Base-by-base conservation (phyloP, 2,888 invertebrate species). In the Chirona hameri region DNA sequence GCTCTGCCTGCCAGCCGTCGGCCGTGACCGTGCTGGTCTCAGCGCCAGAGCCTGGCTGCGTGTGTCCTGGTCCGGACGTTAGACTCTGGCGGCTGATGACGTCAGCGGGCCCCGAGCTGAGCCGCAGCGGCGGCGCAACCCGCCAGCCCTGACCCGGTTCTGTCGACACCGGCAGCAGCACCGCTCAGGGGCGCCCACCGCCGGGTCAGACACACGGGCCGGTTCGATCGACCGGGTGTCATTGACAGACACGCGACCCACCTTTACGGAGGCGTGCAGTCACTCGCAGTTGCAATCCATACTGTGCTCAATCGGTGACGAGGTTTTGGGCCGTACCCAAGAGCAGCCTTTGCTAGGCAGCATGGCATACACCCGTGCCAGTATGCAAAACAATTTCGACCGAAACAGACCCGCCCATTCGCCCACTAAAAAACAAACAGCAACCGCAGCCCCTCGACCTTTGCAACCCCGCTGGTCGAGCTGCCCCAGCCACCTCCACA, bases 121-220 rank as follows among this genome's bases (percentile, higher is more conserved):
- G 39, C 3, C 46, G 12, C 27, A 72, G 31, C 72, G 65, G 72
- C 72, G 72, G 31, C 69, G 24, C 60, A 7, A 5, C 60, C 60
- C 7, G 72, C 76, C 76, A 76, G 76, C 76, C 76, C 39, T 76
- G 76, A 76, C 76, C 76, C 76, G 76, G 24, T 46, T 76, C 76
- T 52, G 52, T 52, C 52, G 52, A 52, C 52, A 52, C 52, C 27
- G 18, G 2, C 31, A 14, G 72, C 31, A 15, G 72, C 15, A 9
- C 14, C 72, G 18, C 72, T 14, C 27, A 2, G 72, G 15, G 31
- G 31, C 72, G 31, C 31, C 18, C 18, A 15, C 15, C 29, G 14
- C 15, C 72, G 18, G 69, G 27, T 27, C 69, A 69, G 7, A 72
- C 72, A 72, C 65, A 65, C 7, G 27, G 18, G 24, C 21, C 2